phyloP scores from a whole-genome alignment of 2,888 invertebrate species.

The Scrobipalpa costella region DNA sequence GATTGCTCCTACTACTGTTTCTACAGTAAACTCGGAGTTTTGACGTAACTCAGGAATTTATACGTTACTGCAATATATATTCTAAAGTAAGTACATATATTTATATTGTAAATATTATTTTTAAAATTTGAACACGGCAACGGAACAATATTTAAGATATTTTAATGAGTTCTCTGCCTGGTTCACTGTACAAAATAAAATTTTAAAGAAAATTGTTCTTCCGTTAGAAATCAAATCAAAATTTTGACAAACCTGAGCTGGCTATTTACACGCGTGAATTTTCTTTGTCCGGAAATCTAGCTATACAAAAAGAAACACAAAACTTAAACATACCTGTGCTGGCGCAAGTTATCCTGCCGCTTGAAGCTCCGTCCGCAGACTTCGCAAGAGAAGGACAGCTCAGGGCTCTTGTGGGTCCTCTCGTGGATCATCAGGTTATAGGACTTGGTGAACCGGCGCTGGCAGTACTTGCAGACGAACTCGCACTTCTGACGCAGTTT shows the following conservation, averaged over 20 bases:
- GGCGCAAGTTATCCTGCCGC: constrained; percentile 97
- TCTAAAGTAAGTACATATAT: too few species aligned
- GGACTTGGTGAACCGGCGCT: constrained; percentile 98
- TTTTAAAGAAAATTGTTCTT: too few species aligned
- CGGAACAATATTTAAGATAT: neutral
- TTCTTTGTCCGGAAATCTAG: neutral
- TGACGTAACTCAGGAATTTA: neutral
- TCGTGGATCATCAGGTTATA: constrained; percentile 99
- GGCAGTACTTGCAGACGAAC: constrained; percentile 99
- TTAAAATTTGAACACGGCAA: neutral
- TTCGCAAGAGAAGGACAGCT: constrained; percentile 98
- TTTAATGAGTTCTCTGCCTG: neutral
- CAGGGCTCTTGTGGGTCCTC: constrained; percentile 97
- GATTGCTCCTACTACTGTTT: constrained; percentile 18
- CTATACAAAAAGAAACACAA: neutral
- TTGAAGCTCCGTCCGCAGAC: constrained; percentile 99
- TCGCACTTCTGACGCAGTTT: constrained; percentile 97
- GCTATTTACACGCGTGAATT: constrained; percentile 1
- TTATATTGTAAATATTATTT: neutral
- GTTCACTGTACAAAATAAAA: neutral
- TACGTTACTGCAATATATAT: too few species aligned
- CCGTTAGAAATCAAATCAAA: neutral
- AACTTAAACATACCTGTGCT: constrained; percentile 88
- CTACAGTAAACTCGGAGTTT: neutral
- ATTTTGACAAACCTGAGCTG: constrained; percentile 12